A percentile compares a stretch with the other conserved stretches of the same genome.
Evolutionary conservation across 2,113 vertebrate species (phyloP).

Genomic region (Mesocricetus auratus): DNA sequence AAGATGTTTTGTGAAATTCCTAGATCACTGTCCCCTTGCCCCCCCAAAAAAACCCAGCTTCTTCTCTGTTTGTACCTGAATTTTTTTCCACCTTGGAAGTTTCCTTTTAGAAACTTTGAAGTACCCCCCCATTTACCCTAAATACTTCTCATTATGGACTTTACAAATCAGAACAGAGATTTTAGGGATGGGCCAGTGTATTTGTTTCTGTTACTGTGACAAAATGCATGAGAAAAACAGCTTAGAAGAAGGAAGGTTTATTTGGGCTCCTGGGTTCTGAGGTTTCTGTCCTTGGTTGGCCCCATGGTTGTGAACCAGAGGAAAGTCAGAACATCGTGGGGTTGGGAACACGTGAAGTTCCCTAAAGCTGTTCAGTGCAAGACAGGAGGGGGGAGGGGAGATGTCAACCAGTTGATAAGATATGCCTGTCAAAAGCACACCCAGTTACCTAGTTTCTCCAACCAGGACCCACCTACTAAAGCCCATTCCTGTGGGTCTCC

Average conservation of each 20-base stretch:
- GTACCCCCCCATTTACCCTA: too few relatives aligned
- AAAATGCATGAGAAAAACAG: background rate
- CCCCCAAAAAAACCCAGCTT: background rate
- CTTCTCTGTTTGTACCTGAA: background rate
- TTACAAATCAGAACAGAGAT: rapidly evolving
- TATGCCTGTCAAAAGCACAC: background rate
- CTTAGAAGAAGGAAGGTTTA: background rate
- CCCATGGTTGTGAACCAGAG: background rate
- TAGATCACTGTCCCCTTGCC: rapidly evolving
- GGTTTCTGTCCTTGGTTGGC: background rate
- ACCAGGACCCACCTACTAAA: background rate
- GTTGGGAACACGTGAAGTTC: background rate
- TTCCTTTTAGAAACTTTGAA: background rate
- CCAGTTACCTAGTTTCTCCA: background rate
- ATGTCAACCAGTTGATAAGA: background rate
- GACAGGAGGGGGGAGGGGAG: background rate
- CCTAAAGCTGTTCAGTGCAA: background rate
- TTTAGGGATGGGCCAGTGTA: background rate
- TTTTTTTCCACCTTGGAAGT: rapidly evolving
- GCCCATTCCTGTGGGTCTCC: background rate
- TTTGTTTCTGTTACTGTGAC: background rate
- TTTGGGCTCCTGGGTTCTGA: background rate
- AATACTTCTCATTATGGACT: background rate
- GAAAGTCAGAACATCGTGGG: background rate
- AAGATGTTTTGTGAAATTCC: background rate